A percentile compares a stretch with the other conserved stretches of the same genome.
Evolutionary conservation across 2,113 vertebrate genomes (phyloP).

Genomic region (Hiodon tergisus): DNA sequence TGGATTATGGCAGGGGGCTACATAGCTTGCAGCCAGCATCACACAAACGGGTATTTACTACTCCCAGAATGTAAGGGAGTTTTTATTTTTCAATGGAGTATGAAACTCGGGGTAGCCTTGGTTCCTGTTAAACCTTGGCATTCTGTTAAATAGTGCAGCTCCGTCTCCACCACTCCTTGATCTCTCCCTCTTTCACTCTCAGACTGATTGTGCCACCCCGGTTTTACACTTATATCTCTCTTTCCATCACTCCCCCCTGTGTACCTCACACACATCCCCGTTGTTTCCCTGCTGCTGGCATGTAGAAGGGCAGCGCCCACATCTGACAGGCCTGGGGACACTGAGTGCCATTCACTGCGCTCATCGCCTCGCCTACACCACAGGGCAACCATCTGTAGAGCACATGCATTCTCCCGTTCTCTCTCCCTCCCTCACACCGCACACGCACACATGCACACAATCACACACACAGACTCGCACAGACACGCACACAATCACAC

Average conservation of each 20-base stretch:
- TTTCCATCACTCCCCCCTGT: background rate
- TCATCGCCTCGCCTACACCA: background rate
- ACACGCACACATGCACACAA: conserved; percentile 6
- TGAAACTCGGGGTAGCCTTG: too few species aligned
- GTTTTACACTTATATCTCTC: too few species aligned
- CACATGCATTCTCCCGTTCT: background rate
- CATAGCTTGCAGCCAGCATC: too few species aligned
- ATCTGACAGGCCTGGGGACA: conserved; percentile 5
- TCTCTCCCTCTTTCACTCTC: background rate
- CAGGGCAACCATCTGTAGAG: background rate
- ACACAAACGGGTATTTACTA: too few species aligned
- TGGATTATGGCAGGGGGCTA: too few species aligned
- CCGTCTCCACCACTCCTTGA: background rate
- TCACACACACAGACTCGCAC: conserved; percentile 13
- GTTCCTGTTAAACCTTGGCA: background rate
- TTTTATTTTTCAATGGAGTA: too few species aligned
- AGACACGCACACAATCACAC: background rate
- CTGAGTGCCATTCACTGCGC: conserved; percentile 2
- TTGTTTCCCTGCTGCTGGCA: background rate
- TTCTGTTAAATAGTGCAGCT: too few species aligned
- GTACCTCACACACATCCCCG: background rate
- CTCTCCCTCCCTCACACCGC: background rate
- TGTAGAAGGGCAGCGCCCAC: background rate
- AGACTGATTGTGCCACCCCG: background rate
- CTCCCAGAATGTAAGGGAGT: too few species aligned